Conservation (phyloP, 1,140 invertebrate genomes). For the Caenorhabditis elegans region DNA sequence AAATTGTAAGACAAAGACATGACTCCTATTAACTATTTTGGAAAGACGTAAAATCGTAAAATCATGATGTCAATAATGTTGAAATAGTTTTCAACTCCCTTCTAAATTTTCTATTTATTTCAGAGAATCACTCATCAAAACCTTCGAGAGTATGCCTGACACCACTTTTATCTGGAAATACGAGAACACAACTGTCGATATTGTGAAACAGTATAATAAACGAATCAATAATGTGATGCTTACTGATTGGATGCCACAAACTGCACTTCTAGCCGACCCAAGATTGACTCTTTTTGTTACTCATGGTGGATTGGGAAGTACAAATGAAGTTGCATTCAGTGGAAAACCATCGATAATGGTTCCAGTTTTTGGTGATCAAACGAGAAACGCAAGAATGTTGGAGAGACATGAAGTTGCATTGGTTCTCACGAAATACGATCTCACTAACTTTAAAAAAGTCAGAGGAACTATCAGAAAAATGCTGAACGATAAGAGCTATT, state of each 20-base stretch:
- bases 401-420: slow-evolving; percentile 43
- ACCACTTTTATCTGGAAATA: slow-evolving; percentile 59
- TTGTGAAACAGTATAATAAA: slow-evolving; percentile 37
- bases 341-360: slow-evolving; percentile 54
- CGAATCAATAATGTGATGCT: slow-evolving; percentile 48
- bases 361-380: slow-evolving; percentile 57
- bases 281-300: slow-evolving; percentile 52
- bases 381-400: slow-evolving; percentile 43
- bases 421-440: slow-evolving; percentile 37
- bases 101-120: not conserved
- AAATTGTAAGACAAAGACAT: too few species aligned
- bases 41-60: too few species aligned
- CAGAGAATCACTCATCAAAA: slow-evolving; percentile 21
- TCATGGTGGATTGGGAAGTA: slow-evolving; percentile 54
- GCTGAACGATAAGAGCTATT: slow-evolving; percentile 18
- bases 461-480: slow-evolving; percentile 28
- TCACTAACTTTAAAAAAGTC: slow-evolving; percentile 8
- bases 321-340: slow-evolving; percentile 47
- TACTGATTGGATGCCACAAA: slow-evolving; percentile 53
- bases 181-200: slow-evolving; percentile 46
- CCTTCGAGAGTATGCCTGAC: slow-evolving; percentile 40
- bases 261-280: slow-evolving; percentile 49
- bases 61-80: too few species aligned
- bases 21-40: too few species aligned
- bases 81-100: too few species aligned